Evolutionary conservation across 2,888 invertebrate genomes (phyloP), one percentile per base, ranked within the genome.

Genomic region (Drosophila nr. perissopoda): DNA sequence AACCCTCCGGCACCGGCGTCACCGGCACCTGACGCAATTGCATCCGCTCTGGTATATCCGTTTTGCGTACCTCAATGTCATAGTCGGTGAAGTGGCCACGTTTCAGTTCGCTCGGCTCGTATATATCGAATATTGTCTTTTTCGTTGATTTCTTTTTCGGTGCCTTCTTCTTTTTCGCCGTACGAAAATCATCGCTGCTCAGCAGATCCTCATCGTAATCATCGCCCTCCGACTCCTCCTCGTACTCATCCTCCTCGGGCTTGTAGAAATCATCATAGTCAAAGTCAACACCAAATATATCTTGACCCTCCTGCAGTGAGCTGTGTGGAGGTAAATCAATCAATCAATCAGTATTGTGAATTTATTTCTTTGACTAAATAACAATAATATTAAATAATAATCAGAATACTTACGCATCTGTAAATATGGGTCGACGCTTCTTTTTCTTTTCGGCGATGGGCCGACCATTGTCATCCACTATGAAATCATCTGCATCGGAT

Each of bases 251-350:
- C 62, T 97, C 97, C 8, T 96, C 97, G 90, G 97, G 97, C 90
- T 97, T 97, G 62, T 96, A 96, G 93, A 98, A 97, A 81, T 98
- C 98, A 70, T 97, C 97, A 91, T 97, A 98, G 91, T 98, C 99
- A 93, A 99, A 99, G 92, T 99, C 99, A n/a, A 99, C 98, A 34
- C 99, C 99, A 92, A 99, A 99, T 80, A 99, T 98, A 92, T 99
- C 99, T 93, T 99, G 99, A 62, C 99, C 99, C 93, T 99, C 98
- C 95, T 99, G 99, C 25, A 99, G 94, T 0, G 97, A 97, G 16
- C 96, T 97, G 54, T n/a, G 21, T 27, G 4, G 8, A 25, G 5
- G 7, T 29, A 33, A n/a, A 29, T 33, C 67, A 42, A 51, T 60
- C 21, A 49, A 29, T 34, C 5, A 60, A 34, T 63, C 33, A 18